These are phyloP conservation scores for Homarus gammarus DNA, from an alignment of 2,888 invertebrate genomes.

Conservation along the genomic window DNA sequence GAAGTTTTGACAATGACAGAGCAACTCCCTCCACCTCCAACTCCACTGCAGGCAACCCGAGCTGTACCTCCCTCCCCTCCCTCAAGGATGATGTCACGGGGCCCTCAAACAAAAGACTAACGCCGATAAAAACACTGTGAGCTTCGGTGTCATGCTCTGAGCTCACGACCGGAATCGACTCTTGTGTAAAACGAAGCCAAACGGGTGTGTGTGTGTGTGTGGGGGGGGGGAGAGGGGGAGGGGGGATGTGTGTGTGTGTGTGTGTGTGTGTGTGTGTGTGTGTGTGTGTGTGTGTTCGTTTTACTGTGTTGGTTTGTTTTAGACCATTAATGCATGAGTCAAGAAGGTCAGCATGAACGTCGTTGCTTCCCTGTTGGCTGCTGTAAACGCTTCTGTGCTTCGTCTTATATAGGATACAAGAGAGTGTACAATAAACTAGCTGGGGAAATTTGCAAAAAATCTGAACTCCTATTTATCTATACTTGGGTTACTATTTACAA, in stretches of 20 bases:
- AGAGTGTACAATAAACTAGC: too few species aligned
- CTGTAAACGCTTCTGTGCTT: too few species aligned
- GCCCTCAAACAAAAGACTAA: neutral
- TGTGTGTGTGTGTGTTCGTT: neutral
- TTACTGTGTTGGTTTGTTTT: neutral
- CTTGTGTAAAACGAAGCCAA: neutral
- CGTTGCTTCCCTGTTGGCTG: too few species aligned
- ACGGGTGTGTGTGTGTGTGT: neutral
- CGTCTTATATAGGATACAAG: too few species aligned
- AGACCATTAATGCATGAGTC: neutral
- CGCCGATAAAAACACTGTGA: neutral
- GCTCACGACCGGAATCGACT: neutral
- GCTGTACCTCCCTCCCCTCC: constrained; percentile 69
- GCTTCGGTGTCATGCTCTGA: neutral
- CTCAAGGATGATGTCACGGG: constrained; percentile 80
- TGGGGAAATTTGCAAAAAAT: too few species aligned
- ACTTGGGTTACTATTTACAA: too few species aligned
- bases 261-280: neutral
- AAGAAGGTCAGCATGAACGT: too few species aligned
- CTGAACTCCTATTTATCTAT: too few species aligned
- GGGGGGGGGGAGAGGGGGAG: too few species aligned
- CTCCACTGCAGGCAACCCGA: constrained; percentile 3
- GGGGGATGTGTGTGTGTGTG: neutral
- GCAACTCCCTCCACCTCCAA: neutral
- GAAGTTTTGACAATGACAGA: neutral